Percentiles rank a stretch among this genome's conserved stretches.
Conservation (phyloP, 2,888 invertebrate species). For the Acanthosepion pharaonis region DNA sequence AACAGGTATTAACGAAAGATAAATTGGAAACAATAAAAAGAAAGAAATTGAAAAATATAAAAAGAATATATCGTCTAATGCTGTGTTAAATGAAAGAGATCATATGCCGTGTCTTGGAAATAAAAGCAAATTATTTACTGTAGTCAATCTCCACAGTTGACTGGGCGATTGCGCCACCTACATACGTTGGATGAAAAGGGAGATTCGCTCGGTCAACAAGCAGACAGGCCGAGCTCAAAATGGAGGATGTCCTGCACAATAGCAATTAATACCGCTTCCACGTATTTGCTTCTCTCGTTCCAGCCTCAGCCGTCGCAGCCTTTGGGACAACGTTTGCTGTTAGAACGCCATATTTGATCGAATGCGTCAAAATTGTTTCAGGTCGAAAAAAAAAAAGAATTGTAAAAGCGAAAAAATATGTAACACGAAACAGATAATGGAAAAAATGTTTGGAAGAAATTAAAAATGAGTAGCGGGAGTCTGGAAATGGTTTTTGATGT, state of each 20-base stretch:
- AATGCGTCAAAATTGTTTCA: neutral
- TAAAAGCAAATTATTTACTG: neutral
- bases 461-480: neutral
- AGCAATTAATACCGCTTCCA: neutral
- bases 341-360: neutral
- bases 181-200: neutral
- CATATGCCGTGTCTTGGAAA: neutral
- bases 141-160: neutral
- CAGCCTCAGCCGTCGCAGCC: neutral
- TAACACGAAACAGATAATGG: neutral
- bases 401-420: neutral
- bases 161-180: neutral
- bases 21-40: neutral
- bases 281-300: neutral
- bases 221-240: neutral
- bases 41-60: neutral
- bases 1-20: neutral
- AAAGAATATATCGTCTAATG: neutral
- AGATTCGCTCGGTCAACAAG: conserved; percentile 33
- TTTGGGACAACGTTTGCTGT: neutral
- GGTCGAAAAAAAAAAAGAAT: too few relatives aligned
- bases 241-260: conserved; percentile 18
- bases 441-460: neutral
- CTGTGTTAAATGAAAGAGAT: neutral
- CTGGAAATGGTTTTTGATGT: neutral